Evolutionary conservation across 2,797 vertebrate species (phyloP), one percentile per base, ranked within the genome.

Genomic region (Dallia pectoralis): DNA sequence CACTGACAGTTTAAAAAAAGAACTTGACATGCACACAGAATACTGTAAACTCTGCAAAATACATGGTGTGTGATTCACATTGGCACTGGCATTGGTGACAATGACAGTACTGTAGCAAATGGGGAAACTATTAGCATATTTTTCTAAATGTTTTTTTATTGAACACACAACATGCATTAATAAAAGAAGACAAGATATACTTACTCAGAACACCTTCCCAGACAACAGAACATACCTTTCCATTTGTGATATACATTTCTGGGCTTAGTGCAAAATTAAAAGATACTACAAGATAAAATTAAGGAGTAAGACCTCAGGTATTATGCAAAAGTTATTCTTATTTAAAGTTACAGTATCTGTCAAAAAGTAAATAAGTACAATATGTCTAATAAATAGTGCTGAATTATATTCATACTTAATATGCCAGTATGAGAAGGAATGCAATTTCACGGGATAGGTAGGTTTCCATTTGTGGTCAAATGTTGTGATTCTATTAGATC

Each of bases 401-500:
- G 51, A 53, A 53, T 53, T 53, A 19, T 11, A n/a, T 9, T 56
- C 51, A 12, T 8, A 59, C 53, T 56, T 25, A 59, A 25, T 59
- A 12, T 12, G 2, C 40, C 0, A 22, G 25, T 59, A 27, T 11
- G 22, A 25, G 25, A 59, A 25, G 9, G 22, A 59, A 59, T 59
- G 22, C 12, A 0, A 32, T 64, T 64, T 27, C 8, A 85, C 70
- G 29, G 70, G 81, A 69, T 70, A 0, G 63, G n/a, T 79, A 49
- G 82, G 84, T 80, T 89, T 76, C 81, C 77, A 22, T 51, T 53
- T 0, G 64, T 19, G 19, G 63, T 6, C 14, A 71, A 62, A 40
- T 72, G 69, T 53, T 5, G 29, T 25, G 56, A 1, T 30, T 61
- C 8, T 2, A 27, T 66, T 16, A 30, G 62, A 14, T 82, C 69